Evolutionary conservation across 2,113 vertebrate species (phyloP), one percentile per base, ranked within the genome.

Genomic region (Pardalotus punctatus): DNA sequence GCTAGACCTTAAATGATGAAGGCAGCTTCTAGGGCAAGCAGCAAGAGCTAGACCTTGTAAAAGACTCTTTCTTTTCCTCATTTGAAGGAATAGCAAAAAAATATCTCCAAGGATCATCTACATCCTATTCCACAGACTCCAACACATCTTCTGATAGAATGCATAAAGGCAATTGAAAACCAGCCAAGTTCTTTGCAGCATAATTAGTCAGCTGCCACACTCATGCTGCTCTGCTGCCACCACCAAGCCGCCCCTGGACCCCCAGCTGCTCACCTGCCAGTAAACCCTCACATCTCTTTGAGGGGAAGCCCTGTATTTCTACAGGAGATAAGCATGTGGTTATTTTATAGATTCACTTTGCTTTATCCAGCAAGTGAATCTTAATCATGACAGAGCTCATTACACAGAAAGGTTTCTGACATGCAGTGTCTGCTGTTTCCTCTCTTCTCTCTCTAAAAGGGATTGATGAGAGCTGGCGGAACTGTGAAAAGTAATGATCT

Each of bases 231-330:
- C n/a, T 56, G 36, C 43, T 71, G 62, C 81, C 40, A 42, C 12
- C 23, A 48, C 33, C 23, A 21, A 61, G 82, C 54, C 74, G 27
- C 17, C 22, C 45, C 1, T 14, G 40, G 25, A 36, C 25, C 45
- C 31, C 8, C 9, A 0, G 0, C 24, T 43, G 20, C 35, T 86
- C 40, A 48, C 53, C 58, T 53, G 40, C 66, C 10, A 22, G 27
- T 16, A 81, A 93, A 85, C 25, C 40, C 45, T 53, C 18, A 5
- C 15, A 3, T 25, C 29, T 25, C 33, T 85, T 27, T 25, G 31
- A 84, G 51, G 31, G 35, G 11, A 81, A 78, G 20, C 9, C 27
- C 28, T 56, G 5, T 54, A 5, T 60, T 94, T 83, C 84, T 60
- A 16, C 25, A 29, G 35, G 35, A 81, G 14, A n/a, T 13, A 25